phyloP scores from a whole-genome alignment of 2,888 invertebrate species.

The Dryocosmus kuriphilus region DNA sequence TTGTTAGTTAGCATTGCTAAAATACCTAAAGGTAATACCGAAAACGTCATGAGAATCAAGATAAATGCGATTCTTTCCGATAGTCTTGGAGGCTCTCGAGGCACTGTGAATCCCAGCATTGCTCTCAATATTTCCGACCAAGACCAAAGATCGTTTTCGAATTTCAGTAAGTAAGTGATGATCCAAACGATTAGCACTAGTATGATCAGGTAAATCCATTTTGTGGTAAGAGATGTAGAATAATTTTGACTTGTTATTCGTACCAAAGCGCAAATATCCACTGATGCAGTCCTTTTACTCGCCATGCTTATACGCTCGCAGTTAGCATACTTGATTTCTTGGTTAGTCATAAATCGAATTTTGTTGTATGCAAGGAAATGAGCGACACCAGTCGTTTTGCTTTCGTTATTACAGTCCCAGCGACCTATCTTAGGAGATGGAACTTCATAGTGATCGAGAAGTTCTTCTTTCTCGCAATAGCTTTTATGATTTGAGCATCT shows the following conservation, averaged over 20 bases:
- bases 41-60: too few relatives aligned
- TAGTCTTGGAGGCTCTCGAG: not conserved
- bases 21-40: too few relatives aligned
- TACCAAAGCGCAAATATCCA: not conserved
- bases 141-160: not conserved
- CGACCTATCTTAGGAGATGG: not conserved
- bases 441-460: not conserved
- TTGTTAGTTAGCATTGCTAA: too few relatives aligned
- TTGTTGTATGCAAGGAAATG: not conserved
- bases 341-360: not conserved
- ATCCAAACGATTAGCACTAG: not conserved
- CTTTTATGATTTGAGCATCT: not conserved
- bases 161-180: not conserved
- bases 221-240: not conserved
- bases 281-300: not conserved
- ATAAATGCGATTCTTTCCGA: too few relatives aligned
- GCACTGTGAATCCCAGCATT: not conserved
- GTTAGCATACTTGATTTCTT: not conserved
- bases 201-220: not conserved
- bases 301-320: not conserved
- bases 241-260: not conserved
- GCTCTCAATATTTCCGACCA: not conserved
- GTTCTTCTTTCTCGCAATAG: not conserved
- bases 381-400: not conserved
- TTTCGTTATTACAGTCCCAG: not conserved